A percentile compares a stretch with the other conserved stretches of the same genome.
phyloP scores from a whole-genome alignment of 2,113 vertebrate species.

The Condylura cristata region DNA sequence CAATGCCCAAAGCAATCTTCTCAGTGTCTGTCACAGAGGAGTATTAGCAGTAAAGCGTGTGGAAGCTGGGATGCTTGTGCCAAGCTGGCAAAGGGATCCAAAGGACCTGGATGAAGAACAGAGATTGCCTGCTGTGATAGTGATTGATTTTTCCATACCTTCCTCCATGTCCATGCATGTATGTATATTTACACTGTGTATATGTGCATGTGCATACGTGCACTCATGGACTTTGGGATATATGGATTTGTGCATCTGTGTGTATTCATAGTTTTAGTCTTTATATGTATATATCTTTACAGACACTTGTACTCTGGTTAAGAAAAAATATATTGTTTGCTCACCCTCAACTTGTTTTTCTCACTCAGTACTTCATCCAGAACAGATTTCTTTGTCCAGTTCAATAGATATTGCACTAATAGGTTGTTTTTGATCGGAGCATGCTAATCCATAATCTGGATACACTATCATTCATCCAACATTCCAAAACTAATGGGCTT shows the following conservation, averaged over 20 bases:
- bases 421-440: not conserved
- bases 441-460: not conserved
- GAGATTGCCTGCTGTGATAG: not conserved
- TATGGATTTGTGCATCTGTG: not conserved
- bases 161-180: not conserved
- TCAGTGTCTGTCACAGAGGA: not conserved
- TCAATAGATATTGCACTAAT: not conserved
- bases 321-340: not conserved
- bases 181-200: not conserved
- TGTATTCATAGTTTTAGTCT: not conserved
- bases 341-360: not conserved
- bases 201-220: not conserved
- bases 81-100: not conserved
- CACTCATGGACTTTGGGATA: too few relatives aligned
- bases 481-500: not conserved
- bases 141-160: not conserved
- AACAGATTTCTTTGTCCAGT: not conserved
- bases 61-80: not conserved
- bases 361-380: not conserved
- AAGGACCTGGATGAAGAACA: not conserved
- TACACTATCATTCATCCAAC: not conserved
- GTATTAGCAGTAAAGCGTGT: not conserved
- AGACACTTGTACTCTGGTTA: not conserved
- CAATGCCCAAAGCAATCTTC: not conserved
- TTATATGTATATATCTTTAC: not conserved